Conservation (phyloP, 1,140 invertebrate species). For the Acromyrmex heyeri region DNA sequence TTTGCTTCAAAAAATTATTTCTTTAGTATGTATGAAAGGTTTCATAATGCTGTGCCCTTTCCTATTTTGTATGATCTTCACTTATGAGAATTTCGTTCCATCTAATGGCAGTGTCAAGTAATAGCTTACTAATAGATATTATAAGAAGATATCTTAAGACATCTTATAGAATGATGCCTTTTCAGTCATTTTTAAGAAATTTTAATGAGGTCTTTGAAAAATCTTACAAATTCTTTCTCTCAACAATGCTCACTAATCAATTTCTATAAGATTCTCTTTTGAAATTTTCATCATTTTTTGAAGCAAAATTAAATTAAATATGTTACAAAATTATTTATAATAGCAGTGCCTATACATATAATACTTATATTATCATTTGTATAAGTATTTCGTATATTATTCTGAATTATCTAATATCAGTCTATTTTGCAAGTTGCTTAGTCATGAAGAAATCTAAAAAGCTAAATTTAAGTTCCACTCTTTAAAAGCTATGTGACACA, state of each 20-base stretch:
- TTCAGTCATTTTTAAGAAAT: too few relatives aligned
- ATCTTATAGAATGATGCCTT: too few relatives aligned
- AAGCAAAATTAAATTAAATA: slow-evolving; percentile 2
- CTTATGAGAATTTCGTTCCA: too few relatives aligned
- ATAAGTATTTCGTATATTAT: not conserved
- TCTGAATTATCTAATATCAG: not conserved
- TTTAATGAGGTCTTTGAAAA: too few relatives aligned
- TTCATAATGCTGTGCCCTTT: too few relatives aligned
- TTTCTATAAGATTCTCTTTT: not conserved
- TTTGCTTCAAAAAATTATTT: too few relatives aligned
- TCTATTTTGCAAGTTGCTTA: not conserved
- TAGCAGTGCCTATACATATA: not conserved
- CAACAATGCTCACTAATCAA: not conserved
- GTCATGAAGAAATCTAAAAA: not conserved
- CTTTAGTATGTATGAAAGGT: too few relatives aligned
- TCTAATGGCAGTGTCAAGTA: too few relatives aligned
- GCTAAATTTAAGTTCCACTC: slow-evolving; percentile 1
- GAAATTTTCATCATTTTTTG: not conserved
- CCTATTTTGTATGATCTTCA: too few relatives aligned
- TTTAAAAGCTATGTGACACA: not conserved
- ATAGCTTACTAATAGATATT: too few relatives aligned
- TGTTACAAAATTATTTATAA: not conserved
- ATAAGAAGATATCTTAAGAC: too few relatives aligned
- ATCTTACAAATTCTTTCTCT: too few relatives aligned
- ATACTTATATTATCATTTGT: not conserved